A percentile compares a stretch with the other conserved stretches of the same genome.
These are phyloP conservation scores for Petroica traversi DNA, from an alignment of 2,113 vertebrate species.

Conservation along the genomic window DNA sequence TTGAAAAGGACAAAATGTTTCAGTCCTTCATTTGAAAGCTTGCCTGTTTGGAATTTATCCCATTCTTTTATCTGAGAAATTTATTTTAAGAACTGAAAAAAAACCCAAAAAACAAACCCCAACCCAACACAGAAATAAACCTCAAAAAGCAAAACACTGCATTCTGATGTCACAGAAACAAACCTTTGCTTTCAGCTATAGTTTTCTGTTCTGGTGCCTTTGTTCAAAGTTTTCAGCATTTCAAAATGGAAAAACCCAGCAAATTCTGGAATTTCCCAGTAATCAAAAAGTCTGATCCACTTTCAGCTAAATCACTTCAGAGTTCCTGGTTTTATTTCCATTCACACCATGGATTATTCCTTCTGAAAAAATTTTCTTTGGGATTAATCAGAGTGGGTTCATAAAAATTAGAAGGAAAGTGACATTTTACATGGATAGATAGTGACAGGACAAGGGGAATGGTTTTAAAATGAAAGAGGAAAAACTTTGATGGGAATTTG, in stretches of 20 bases:
- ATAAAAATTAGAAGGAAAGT: not conserved
- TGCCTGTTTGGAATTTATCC: not conserved
- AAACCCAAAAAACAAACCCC: not conserved
- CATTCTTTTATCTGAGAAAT: not conserved
- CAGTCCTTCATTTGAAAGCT: not conserved
- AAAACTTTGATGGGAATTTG: not conserved
- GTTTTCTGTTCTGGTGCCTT: not conserved
- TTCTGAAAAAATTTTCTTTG: not conserved
- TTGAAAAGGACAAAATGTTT: constrained; percentile 2
- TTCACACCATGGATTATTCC: not conserved
- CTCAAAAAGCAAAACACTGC: not conserved
- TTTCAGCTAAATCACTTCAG: not conserved
- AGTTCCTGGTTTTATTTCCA: not conserved
- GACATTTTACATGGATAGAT: not conserved
- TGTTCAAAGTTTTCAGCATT: not conserved
- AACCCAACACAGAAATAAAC: not conserved
- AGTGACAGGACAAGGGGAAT: too few relatives aligned
- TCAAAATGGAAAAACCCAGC: not conserved
- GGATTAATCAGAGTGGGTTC: not conserved
- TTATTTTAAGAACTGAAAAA: not conserved
- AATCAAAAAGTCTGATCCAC: not conserved
- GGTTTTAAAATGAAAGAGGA: not conserved
- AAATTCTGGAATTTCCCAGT: not conserved
- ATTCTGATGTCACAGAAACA: not conserved
- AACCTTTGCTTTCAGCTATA: not conserved